Evolutionary conservation across 2,888 invertebrate species (phyloP).

Genomic region (Eulithis prunata): DNA sequence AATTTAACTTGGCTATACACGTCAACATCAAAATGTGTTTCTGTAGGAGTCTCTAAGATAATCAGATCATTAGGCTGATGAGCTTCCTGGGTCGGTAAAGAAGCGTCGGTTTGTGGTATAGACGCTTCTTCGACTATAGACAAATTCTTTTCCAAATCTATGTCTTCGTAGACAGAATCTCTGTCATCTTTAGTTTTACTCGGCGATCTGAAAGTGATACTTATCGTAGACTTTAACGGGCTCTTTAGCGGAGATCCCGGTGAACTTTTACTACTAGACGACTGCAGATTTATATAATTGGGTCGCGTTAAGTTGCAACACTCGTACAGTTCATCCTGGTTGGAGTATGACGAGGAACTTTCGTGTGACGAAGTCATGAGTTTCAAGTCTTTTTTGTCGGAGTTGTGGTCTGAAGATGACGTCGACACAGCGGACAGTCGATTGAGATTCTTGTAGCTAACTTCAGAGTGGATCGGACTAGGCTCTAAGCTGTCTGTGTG

Average conservation of each 20-base stretch:
- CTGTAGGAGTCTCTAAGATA: conserved; percentile 84
- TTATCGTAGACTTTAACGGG: conserved; percentile 88
- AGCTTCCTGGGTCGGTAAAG: conserved; percentile 84
- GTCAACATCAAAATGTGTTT: conserved; percentile 68
- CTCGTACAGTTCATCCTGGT: conserved; percentile 70
- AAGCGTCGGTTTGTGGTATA: conserved; percentile 82
- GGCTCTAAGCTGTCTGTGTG: conserved; percentile 56
- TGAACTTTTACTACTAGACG: conserved; percentile 75
- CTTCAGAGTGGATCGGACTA: conserved; percentile 73
- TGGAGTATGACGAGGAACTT: conserved; percentile 75
- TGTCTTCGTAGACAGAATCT: conserved; percentile 85
- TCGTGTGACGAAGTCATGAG: conserved; percentile 80
- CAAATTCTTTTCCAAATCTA: conserved; percentile 76
- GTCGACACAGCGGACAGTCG: conserved; percentile 75
- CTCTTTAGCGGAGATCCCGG: conserved; percentile 78
- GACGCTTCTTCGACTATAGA: conserved; percentile 82
- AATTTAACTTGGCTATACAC: conserved; percentile 92
- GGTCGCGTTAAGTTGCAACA: conserved; percentile 72
- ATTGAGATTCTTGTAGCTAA: conserved; percentile 80
- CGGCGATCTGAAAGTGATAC: conserved; percentile 89
- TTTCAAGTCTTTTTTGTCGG: conserved; percentile 59
- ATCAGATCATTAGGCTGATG: conserved; percentile 81
- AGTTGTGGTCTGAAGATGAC: conserved; percentile 69
- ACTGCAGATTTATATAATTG: conserved; percentile 77
- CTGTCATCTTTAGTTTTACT: conserved; percentile 79